A percentile compares a stretch with the other conserved stretches of the same genome.
Conservation (phyloP, 2,888 invertebrate species). For the Leucophenga maculata region DNA sequence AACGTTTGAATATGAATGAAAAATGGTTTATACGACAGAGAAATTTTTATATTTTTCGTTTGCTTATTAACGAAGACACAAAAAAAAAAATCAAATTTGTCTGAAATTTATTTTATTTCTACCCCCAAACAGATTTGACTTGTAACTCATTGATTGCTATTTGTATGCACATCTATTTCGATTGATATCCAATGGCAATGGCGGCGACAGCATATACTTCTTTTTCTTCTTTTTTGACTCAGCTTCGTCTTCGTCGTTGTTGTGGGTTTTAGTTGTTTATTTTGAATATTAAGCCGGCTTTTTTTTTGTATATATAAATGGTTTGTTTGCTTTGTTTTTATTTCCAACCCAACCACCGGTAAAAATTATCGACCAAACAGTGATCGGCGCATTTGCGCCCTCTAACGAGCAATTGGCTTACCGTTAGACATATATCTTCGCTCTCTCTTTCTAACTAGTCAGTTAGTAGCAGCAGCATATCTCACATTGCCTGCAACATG, state of each 20-base stretch:
- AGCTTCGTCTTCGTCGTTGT: slow-evolving; percentile 46
- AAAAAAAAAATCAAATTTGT: no score
- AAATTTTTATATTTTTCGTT: not conserved
- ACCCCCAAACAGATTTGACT: not conserved
- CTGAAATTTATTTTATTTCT: no score
- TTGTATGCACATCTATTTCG: slow-evolving; percentile 49
- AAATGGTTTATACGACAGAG: not conserved
- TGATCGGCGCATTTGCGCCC: slow-evolving; percentile 49
- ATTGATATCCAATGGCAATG: slow-evolving; percentile 9
- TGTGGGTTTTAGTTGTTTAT: slow-evolving; percentile 35
- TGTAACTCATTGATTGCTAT: slow-evolving; percentile 43
- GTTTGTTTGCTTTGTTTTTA: slow-evolving; percentile 9
- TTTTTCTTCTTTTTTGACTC: not conserved
- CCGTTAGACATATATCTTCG: no score
- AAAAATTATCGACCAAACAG: slow-evolving; percentile 56
- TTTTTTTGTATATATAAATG: slow-evolving; percentile 30
- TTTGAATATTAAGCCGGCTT: slow-evolving; percentile 60
- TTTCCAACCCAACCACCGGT: slow-evolving; percentile 33
- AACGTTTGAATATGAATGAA: slow-evolving; percentile 35
- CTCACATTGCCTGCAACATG: not conserved
- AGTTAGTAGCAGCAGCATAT: slow-evolving; percentile 4
- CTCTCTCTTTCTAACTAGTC: no score
- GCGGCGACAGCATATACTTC: not conserved
- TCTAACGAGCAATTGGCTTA: not conserved
- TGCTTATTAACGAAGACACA: no score